Base-by-base conservation (phyloP, 1,140 invertebrate genomes). In the Zaprionus gabonicus region DNA sequence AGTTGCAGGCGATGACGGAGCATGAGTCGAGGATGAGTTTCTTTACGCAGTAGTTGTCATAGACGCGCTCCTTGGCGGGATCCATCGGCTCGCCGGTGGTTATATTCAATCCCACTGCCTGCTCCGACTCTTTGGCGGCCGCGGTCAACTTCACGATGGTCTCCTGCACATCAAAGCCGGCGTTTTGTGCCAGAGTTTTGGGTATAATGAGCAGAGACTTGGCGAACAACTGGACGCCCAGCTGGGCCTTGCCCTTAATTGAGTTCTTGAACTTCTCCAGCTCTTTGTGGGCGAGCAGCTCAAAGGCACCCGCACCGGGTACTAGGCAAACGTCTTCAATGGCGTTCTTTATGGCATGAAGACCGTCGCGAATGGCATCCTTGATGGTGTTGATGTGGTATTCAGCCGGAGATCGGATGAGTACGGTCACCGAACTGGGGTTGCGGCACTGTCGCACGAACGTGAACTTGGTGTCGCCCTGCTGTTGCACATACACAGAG, bases 31-130 rank as follows among this genome's bases (percentile, higher is more conserved):
- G 94, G 58, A 99, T 98, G 94, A 99, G 98, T 91, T 96, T 98
- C 92, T 99, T 99, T 0, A 99, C 99, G 86, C 97, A 95, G 86
- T 98, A 99, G 93, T 99, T 99, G 92, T 99, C 99, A 85, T 96
- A 96, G 83, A 99, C 97, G 25, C 98, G 98, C 68, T 94, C 93
- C 93, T 97, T 96, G 2, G 93, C 93, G 1, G 98, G 97, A 87
- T 96, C 95, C 57, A 98, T 93, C 1, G 97, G 95, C 94, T 98
- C 97, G 25, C 98, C 98, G 51, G 96, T 96, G 59, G 95, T 95
- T 46, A 99, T 93, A 93, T 99, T 97, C 1, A 99, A 92, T 13
- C 98, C 98, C 31, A 99, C 95, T 2, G 96, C 94, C 10, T 75
- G 94, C 10, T 64, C 23, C 95, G 3, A 94, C 91, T 88, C 92